Conservation (phyloP, 30 jellyfish, hydroid and myxozoan species). For the Pseudorhiza aurosa region DNA sequence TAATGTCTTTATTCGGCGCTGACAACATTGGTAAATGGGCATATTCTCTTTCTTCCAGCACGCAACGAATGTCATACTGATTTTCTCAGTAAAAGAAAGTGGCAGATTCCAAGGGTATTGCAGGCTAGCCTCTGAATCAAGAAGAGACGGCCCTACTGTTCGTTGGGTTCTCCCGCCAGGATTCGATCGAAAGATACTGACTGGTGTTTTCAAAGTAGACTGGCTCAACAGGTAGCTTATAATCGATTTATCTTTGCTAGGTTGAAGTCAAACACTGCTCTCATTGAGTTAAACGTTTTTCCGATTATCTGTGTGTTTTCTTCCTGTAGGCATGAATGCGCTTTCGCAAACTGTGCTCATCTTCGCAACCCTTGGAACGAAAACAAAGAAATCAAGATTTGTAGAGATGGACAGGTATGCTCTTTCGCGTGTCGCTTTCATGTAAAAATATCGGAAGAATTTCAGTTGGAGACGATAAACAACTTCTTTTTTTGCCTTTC, state of each 20-base stretch:
- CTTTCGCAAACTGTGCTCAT: constrained; percentile 86
- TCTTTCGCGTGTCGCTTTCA: neutral
- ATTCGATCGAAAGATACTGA: constrained; percentile 89
- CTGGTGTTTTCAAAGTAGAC: constrained; percentile 94
- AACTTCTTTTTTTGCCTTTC: too few relatives aligned
- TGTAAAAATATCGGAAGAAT: too few relatives aligned
- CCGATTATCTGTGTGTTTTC: neutral
- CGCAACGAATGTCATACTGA: constrained; percentile 89
- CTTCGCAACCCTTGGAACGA: constrained; percentile 99
- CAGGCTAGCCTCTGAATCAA: constrained; percentile 89
- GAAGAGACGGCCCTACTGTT: constrained; percentile 77
- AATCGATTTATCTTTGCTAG: too few relatives aligned
- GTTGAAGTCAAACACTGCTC: too few relatives aligned
- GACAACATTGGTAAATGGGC: too few relatives aligned
- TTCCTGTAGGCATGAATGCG: constrained; percentile 77
- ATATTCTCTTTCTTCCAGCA: constrained; percentile 57
- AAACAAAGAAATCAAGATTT: constrained; percentile 93
- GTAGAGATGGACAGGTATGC: constrained; percentile 99
- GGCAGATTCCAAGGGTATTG: constrained; percentile 98
- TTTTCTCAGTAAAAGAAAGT: constrained; percentile 98
- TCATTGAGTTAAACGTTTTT: too few relatives aligned
- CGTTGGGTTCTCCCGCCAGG: constrained; percentile 99
- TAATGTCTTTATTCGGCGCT: too few relatives aligned
- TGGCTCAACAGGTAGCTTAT: constrained; percentile 98
- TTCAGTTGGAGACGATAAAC: too few relatives aligned